Evolutionary conservation across 2,888 invertebrate species (phyloP), one percentile per base, ranked within the genome.

Genomic region (Orthosia gothica): DNA sequence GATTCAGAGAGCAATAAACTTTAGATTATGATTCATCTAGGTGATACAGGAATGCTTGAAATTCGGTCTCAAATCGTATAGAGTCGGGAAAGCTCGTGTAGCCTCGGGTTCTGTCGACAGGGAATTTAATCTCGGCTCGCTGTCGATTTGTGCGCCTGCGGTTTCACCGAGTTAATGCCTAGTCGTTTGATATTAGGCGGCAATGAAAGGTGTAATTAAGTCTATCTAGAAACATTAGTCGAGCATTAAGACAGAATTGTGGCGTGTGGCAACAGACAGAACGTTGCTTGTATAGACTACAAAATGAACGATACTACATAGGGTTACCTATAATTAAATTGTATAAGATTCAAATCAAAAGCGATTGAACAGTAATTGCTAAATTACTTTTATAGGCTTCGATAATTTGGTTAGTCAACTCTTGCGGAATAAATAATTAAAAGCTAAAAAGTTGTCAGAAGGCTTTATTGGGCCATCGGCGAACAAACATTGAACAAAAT

Each of bases 1-100:
- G 91, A 91, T 89, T 93, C 91, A 91, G 91, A 92, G 94, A 88
- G 92, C 93, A 94, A 92, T 92, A 93, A 94, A 93, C 94, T 92
- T 88, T 89, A 86, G 89, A 85, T 87, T 88, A 87, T 93, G 93
- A 93, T 85, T 93, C 93, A 93, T 88, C 84, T 84, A 81, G 78
- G 84, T 81, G 76, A 82, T 78, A 81, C 64, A 58, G 77, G 82
- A 81, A 82, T 78, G 71, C 72, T 62, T 77, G 62, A 76, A 74
- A 72, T 76, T 77, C 59, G 70, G 79, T 78, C 52, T 68, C 62
- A 63, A 67, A 67, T 62, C 71, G 69, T 57, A 76, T 68, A 65
- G 62, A 61, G 15, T 74, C 59, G 70, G 61, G 32, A 18, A 54
- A 67, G 63, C 26, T 77, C 69, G 63, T 47, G 64, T 63, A 69